Evolutionary conservation across 2,113 vertebrate genomes (phyloP), one percentile per base, ranked within the genome.

Genomic region (Rhinichthys klamathensis): DNA sequence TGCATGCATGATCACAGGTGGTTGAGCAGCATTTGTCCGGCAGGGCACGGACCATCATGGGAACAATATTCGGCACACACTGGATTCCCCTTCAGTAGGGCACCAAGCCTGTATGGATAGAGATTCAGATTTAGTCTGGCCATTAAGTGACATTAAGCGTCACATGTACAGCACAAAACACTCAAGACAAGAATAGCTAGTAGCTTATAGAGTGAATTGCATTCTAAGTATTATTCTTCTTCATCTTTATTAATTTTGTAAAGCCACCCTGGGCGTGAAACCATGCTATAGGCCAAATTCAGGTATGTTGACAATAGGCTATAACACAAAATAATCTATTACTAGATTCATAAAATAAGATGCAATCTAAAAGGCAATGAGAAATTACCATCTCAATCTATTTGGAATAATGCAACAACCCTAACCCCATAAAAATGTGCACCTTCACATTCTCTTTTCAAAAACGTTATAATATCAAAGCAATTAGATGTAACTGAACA

Each of bases 31-130:
- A 95, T 89, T 94, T 93, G 91, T 69, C 91, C 84, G 21, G 76
- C 92, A 3, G 93, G 90, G 86, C 92, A 95, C 79, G 94, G 86
- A 21, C 91, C 92, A 6, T 95, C 94, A 16, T 95, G 92, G 56
- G 92, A 87, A 77, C 94, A 95, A 87, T 88, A 94, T 87, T 94
- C 92, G 0, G 92, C 69, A 38, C 35, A 6, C 35, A 38, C 5
- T 38, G 35, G 35, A 38, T 38, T 38, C 35, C 4, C 32, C 4
- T 89, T 89, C 23, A 90, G 91, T 21, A 60, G n/a, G 9, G 90
- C 18, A 30, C 94, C 94, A 30, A 82, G 88, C 93, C 95, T 95
- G 82, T 10, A 83, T 77, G 38, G 85, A 32, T 2, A 82, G 8
- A 32, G 41, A 54, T 3, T 11, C 23, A 30, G 41, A 38, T 25